A percentile compares a stretch with the other conserved stretches of the same genome.
phyloP scores from a whole-genome alignment of 1,140 invertebrate genomes.

The Aphelinus atriplicis region DNA sequence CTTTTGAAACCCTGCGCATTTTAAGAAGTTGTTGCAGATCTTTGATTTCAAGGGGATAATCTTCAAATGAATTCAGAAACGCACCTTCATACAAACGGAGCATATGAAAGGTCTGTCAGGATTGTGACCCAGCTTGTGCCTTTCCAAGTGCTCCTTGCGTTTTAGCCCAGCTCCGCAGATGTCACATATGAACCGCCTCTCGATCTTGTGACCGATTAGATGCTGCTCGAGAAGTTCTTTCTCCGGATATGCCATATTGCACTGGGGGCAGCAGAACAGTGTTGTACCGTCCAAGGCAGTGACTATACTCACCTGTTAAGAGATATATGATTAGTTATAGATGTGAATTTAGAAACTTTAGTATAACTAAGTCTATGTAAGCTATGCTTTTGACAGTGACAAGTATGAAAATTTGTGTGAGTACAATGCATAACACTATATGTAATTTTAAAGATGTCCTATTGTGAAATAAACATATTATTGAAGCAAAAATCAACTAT shows the following conservation, averaged over 20 bases:
- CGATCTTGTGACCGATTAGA: slow-evolving; percentile 79
- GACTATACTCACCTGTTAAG: slow-evolving; percentile 71
- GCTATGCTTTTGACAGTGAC: too few species aligned
- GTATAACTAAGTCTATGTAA: too few species aligned
- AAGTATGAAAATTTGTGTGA: too few species aligned
- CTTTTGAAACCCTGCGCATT: slow-evolving; percentile 73
- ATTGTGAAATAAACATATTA: too few species aligned
- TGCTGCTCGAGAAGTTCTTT: slow-evolving; percentile 81
- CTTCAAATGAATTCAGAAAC: not conserved
- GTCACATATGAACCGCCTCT: slow-evolving; percentile 73
- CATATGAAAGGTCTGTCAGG: slow-evolving; percentile 82
- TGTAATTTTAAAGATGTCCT: too few species aligned
- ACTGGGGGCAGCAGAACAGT: slow-evolving; percentile 81
- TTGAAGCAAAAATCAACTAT: too few species aligned
- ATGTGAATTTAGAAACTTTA: too few species aligned
- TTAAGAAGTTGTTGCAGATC: not conserved
- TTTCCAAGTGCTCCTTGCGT: slow-evolving; percentile 80
- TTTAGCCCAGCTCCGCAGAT: slow-evolving; percentile 77
- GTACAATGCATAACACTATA: too few species aligned
- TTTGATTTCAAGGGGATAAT: not conserved
- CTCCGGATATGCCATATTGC: slow-evolving; percentile 81
- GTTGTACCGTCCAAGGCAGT: slow-evolving; percentile 77
- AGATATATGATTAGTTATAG: too few species aligned
- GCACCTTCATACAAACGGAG: slow-evolving; percentile 75
- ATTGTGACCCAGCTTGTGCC: slow-evolving; percentile 80